phyloP scores from a whole-genome alignment of 1,140 invertebrate genomes.

The Lordiphosa stackelbergi region DNA sequence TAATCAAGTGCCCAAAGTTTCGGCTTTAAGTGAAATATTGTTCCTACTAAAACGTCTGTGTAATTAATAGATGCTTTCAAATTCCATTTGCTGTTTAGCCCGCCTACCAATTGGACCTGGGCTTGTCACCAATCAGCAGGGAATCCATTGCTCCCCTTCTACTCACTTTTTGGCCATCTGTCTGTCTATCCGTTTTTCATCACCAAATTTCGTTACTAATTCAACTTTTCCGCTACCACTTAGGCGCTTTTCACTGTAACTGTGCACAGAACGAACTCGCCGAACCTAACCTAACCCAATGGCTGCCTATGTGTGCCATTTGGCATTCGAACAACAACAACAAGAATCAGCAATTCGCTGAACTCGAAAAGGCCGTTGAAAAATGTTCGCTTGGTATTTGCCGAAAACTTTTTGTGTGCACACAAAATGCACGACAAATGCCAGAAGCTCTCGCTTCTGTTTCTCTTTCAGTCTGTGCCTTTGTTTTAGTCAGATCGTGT shows the following conservation, averaged over 20 bases:
- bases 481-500: constrained; percentile 64
- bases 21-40: too few relatives aligned
- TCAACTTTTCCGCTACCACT: constrained; percentile 54
- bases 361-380: constrained; percentile 24
- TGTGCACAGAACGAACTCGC: constrained; percentile 27
- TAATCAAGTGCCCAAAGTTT: too few relatives aligned
- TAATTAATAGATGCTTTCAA: not conserved
- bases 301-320: constrained; percentile 28
- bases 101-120: constrained; percentile 2
- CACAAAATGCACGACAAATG: constrained; percentile 56
- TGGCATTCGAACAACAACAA: constrained; percentile 30
- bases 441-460: constrained; percentile 30
- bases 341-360: constrained; percentile 25
- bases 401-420: constrained; percentile 54
- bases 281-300: constrained; percentile 29
- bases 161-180: not conserved
- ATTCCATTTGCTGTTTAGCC: not conserved
- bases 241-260: constrained; percentile 51
- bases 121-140: constrained; percentile 20
- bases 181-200: constrained; percentile 2
- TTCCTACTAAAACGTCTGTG: not conserved
- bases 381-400: constrained; percentile 41
- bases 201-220: constrained; percentile 47
- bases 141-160: not conserved
- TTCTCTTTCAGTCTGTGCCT: constrained; percentile 20